Conservation (phyloP, 2,888 invertebrate species). For the Encarsia formosa region DNA sequence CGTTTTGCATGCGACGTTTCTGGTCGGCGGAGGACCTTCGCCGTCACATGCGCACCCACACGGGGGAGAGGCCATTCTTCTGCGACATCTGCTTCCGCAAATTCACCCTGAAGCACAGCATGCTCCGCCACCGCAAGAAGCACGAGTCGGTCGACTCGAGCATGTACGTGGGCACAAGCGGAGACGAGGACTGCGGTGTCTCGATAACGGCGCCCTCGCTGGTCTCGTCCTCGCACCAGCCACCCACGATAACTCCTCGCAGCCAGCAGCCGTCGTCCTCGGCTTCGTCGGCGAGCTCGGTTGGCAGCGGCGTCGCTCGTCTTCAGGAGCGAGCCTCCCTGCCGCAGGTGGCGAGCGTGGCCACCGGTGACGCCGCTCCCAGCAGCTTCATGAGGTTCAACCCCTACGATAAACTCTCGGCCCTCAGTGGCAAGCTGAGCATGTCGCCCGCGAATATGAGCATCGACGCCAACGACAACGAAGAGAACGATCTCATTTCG, state of each 20-base stretch:
- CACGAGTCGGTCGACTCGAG: conserved; percentile 64
- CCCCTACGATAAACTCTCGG: conserved; percentile 44
- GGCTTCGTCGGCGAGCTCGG: conserved; percentile 42
- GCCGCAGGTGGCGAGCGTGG: conserved; percentile 42
- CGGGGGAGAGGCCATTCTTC: conserved; percentile 86
- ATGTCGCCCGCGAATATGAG: conserved; percentile 11
- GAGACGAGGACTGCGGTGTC: conserved; percentile 59
- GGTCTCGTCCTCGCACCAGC: no score
- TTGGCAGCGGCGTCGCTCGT: background rate
- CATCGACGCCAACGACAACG: conserved; percentile 53
- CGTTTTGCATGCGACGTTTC: conserved; percentile 88
- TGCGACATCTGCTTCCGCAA: conserved; percentile 84
- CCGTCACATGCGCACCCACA: conserved; percentile 91
- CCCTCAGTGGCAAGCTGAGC: conserved; percentile 38
- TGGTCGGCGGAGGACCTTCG: conserved; percentile 93
- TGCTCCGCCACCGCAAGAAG: conserved; percentile 89
- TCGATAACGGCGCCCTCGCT: background rate
- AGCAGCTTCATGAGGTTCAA: conserved; percentile 41
- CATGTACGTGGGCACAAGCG: conserved; percentile 56
- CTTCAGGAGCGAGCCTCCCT: conserved; percentile 31
- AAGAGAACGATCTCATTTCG: conserved; percentile 74
- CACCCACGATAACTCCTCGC: conserved; percentile 1
- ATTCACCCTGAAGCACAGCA: conserved; percentile 91
- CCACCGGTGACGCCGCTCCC: conserved; percentile 45
- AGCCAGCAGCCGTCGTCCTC: conserved; percentile 47